Evolutionary conservation across 2,113 vertebrate genomes (phyloP), one percentile per base, ranked within the genome.

Genomic region (Pangasianodon hypophthalmus): DNA sequence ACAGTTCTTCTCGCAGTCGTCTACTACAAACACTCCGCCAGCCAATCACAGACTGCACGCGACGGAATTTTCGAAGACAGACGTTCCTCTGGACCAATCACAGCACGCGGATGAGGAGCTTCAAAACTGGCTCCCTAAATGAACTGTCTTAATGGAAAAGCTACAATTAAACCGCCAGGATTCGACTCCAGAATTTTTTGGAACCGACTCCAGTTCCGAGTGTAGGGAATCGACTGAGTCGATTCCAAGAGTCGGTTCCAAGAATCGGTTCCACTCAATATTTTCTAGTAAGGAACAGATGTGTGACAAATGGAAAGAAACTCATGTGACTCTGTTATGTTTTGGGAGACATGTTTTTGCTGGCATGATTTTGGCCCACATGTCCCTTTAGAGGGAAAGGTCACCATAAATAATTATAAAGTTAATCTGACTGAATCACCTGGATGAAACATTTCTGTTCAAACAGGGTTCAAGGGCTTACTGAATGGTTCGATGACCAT

Each of bases 1-100:
- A 92, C 91, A 92, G 85, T 54, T 89, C 87, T 41, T 75, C 85
- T 81, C 58, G 80, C 16, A 37, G 29, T 41, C 90, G 64, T 41
- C 90, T 64, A 89, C 91, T 87, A 90, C 88, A 2, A 62, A 52
- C 88, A 84, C 85, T 79, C 50, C 50, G 5, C 6, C 46, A 16
- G 9, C 91, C 85, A 92, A 92, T 92, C 88, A 86, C 16, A n/a
- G 6, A 0, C 6, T n/a, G 14, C 86, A 32, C 24, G 60, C 7
- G 54, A 6, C 84, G 71, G 52, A 2, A 5, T 29, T 24, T 11
- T 11, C 3, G 10, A 75, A 46, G 75, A 92, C 69, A 9, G 90
- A 62, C 85, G 79, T 87, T 1, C 10, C 21, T 9, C 21, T 32
- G 0, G 2, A 82, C 91, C 91, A 88, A 92, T 91, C 69, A 88